phyloP scores from a whole-genome alignment of 2,113 vertebrate species.

The Thamnaconus septentrionalis region DNA sequence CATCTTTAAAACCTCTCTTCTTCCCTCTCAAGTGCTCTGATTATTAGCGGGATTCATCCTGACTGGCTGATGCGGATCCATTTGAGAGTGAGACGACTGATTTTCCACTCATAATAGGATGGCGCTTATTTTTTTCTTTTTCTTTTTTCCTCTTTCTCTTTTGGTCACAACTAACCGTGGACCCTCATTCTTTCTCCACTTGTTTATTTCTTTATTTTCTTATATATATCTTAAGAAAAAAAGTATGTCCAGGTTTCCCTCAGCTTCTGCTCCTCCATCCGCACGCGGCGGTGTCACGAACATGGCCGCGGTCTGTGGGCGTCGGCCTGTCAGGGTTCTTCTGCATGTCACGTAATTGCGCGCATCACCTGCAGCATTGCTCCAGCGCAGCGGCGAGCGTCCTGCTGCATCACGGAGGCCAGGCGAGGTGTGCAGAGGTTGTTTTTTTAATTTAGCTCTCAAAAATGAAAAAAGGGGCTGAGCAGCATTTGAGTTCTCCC shows the following conservation, averaged over 20 bases:
- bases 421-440: too few species aligned
- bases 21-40: conserved; percentile 74
- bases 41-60: conserved; percentile 85
- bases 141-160: neutral
- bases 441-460: conserved; percentile 1
- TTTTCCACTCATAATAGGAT: conserved; percentile 91
- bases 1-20: neutral
- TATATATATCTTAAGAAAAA: neutral
- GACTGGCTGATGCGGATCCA: conserved; percentile 83
- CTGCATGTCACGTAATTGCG: conserved; percentile 65
- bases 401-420: conserved; percentile 16
- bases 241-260: conserved; percentile 15
- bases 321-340: conserved; percentile 61
- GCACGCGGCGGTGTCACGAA: conserved; percentile 27
- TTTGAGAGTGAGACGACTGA: conserved; percentile 85
- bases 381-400: conserved; percentile 48
- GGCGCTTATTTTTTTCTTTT: conserved; percentile 74
- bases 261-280: conserved; percentile 3
- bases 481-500: neutral
- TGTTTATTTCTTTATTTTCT: conserved; percentile 3
- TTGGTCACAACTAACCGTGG: conserved; percentile 70
- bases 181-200: conserved; percentile 40
- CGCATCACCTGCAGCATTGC: conserved; percentile 72
- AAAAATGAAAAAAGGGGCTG: conserved; percentile 12
- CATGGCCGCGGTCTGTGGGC: conserved; percentile 51